Evolutionary conservation across 2,113 vertebrate genomes (phyloP), one percentile per base, ranked within the genome.

Genomic region (Oryzias celebensis): DNA sequence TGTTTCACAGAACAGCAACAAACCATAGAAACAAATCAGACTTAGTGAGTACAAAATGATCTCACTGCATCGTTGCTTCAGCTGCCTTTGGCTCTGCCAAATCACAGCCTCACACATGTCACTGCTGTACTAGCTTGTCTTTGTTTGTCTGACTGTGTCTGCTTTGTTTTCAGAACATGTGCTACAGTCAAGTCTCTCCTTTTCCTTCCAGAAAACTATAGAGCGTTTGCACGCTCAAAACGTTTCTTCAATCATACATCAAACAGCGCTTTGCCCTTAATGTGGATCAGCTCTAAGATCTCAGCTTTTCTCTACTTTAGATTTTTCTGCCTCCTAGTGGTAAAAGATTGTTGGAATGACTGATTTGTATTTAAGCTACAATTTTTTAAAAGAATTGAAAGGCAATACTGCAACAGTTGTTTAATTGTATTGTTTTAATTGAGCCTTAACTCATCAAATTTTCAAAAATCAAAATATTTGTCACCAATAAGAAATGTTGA

Each of bases 11-110:
- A 77, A 67, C 58, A 68, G 74, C 51, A 42, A 54, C 22, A 28
- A 65, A 36, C 66, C 54, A 68, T 56, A 75, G 83, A 73, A 84
- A 85, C 17, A 66, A 85, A 83, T 84, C 69, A 80, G 68, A 73
- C 77, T 73, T 57, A 57, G 36, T 43, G 59, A 63, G 44, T 71
- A 71, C 65, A 80, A 74, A 67, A 74, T 71, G 50, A 56, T 62
- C 55, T 58, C n/a, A 46, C 72, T 53, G 73, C 71, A 58, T 74
- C 26, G 47, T 43, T 16, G 63, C 67, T 53, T 64, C 64, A 31
- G 65, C 71, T 61, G 62, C 41, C 52, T 58, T 55, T 65, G 26
- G 54, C 36, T 36, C 17, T 24, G 80, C 75, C 66, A 65, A 23
- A 65, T 60, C 75, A 4, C 23, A 3, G 58, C 16, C 53, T 42